Base-by-base conservation (phyloP, 1,140 invertebrate genomes). In the Formica exsecta region DNA sequence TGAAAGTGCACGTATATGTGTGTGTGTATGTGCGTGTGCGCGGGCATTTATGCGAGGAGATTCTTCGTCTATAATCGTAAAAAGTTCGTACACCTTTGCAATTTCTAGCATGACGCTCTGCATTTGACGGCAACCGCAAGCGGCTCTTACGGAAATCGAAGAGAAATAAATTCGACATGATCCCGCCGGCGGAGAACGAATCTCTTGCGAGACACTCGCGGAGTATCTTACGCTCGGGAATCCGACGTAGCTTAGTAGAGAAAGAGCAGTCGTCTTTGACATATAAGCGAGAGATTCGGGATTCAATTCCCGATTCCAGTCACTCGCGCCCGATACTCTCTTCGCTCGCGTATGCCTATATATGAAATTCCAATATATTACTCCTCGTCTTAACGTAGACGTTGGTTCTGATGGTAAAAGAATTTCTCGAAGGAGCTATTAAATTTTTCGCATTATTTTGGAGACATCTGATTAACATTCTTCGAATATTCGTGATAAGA, bases 71-170 rank as follows among this genome's bases (percentile, higher is more conserved):
- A n/a, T 13, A 57, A 25, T 65, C 22, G 51, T 61, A 71, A 81
- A 81, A 81, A 81, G 65, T 81, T 81, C 22, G 51, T 29, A 29
- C 41, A 66, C 36, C n/a, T 29, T 62, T 36, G n/a, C 36, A 81
- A 81, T 81, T 71, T 22, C 36, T 65, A 38, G 48, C 32, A n/a
- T 32, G 48, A 70, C 70, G 32, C 16, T 81, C n/a, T 51, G 51
- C 29, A 11, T 66, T 79, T 71, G 32, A 70, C 32, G 32, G 29
- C 29, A 59, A 41, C 29, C 29, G 38, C 25, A 32, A 77, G 48
- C 32, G 48, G 22, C 68, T 80, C 8, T 29, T 65, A 9, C 16
- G 57, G 25, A 32, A 29, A 16, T 48, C 22, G 19, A 19, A 57
- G 64, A 29, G 44, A 64, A 65, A 61, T 74, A 41, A 54, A 75